A percentile compares a stretch with the other conserved stretches of the same genome.
phyloP scores from a whole-genome alignment of 2,113 vertebrate species.

The Donacobius atricapilla region DNA sequence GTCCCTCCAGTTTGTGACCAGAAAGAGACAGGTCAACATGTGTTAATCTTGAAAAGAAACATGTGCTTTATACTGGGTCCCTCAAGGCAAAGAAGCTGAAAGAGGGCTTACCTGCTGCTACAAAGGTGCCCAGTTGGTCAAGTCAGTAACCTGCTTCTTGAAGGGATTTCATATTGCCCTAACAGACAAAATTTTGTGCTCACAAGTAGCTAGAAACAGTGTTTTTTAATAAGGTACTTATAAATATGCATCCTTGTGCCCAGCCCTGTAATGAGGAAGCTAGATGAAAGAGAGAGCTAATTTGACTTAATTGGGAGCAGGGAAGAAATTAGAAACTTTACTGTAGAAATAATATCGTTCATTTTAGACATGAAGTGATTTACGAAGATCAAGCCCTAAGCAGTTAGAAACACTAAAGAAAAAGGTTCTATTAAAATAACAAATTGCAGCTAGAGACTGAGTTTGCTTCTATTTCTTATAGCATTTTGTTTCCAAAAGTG shows the following conservation, averaged over 20 bases:
- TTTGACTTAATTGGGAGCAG: conserved; percentile 28
- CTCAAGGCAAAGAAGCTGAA: not conserved
- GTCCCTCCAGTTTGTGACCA: not conserved
- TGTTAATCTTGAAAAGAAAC: not conserved
- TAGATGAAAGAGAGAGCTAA: not conserved
- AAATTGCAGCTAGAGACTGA: not conserved
- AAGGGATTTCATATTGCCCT: not conserved
- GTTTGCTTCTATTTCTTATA: conserved; percentile 42
- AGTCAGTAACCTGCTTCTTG: not conserved
- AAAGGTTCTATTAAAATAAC: conserved; percentile 21
- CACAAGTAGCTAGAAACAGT: not conserved
- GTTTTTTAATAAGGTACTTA: not conserved
- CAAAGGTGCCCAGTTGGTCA: not conserved
- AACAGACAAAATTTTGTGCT: not conserved
- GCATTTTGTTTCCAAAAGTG: conserved; percentile 30
- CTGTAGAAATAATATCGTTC: not conserved
- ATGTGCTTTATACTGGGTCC: not conserved
- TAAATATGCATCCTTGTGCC: not conserved
- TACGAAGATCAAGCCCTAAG: conserved; percentile 13
- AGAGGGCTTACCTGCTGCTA: not conserved
- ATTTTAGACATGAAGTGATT: not conserved
- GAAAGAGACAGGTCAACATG: not conserved
- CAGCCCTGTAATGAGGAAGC: not conserved
- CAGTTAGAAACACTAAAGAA: not conserved
- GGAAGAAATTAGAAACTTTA: not conserved